Percentiles rank a stretch among this genome's conserved stretches.
Conservation (phyloP, 2,113 vertebrate species). For the Anarhynchus alexandrinus region DNA sequence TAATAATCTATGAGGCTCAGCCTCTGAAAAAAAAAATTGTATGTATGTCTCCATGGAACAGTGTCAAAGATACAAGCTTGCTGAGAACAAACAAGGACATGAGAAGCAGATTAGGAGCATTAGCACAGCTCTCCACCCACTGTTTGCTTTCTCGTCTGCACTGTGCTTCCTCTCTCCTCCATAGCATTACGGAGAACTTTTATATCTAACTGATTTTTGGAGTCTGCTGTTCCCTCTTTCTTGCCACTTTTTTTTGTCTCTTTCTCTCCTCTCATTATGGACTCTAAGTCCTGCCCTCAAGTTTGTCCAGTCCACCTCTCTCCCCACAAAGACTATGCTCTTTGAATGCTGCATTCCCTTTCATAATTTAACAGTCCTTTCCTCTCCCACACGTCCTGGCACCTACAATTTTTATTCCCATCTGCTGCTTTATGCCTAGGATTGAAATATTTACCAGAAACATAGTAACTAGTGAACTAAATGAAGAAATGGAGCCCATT, state of each 20-base stretch:
- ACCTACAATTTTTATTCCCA: slow-evolving; percentile 64
- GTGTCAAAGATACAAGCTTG: background rate
- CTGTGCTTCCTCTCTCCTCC: background rate
- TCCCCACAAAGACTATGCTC: background rate
- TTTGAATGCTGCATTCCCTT: background rate
- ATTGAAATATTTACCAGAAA: slow-evolving; percentile 69
- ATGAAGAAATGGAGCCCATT: slow-evolving; percentile 59
- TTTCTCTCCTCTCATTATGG: background rate
- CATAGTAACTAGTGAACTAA: slow-evolving; percentile 65
- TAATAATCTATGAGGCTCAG: background rate
- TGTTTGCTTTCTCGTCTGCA: background rate
- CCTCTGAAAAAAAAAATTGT: background rate
- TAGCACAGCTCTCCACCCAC: slow-evolving; percentile 53
- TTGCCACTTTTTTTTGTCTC: background rate
- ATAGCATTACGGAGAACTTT: background rate
- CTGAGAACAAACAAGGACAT: slow-evolving; percentile 38
- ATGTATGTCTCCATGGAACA: background rate
- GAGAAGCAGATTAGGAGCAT: slow-evolving; percentile 40
- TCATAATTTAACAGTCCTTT: slow-evolving; percentile 55
- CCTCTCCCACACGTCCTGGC: slow-evolving; percentile 61
- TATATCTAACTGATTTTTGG: background rate
- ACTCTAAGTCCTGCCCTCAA: background rate
- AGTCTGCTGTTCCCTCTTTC: background rate
- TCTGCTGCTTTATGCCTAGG: slow-evolving; percentile 65
- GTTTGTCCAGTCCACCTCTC: background rate